Base-by-base conservation (phyloP, 2,888 invertebrate genomes). In the Meteorus cinctellus region DNA sequence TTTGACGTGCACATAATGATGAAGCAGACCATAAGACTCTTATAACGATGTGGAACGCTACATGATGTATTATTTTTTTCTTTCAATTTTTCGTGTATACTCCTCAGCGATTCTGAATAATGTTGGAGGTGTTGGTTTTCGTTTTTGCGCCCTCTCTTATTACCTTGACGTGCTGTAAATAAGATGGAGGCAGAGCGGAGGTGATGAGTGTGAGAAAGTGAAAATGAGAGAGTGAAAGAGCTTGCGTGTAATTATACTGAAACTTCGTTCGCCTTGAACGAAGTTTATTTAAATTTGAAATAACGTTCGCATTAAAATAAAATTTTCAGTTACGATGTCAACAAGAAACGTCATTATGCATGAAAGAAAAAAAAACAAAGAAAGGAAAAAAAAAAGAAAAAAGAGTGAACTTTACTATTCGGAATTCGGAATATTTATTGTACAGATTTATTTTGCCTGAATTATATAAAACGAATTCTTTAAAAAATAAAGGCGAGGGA, bases 91-190 rank as follows among this genome's bases (percentile, higher is more conserved):
- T 27, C 24, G 12, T 24, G 19, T 62, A 31, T 2, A 29, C 4
- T n/a, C 8, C 19, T 8, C 55, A 48, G n/a, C 51, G 16, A 31
- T 51, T 31, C 16, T 29, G 51, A 16, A 34, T 55, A 16, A 51
- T 10, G 19, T 29, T 19, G 29, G 41, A 41, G 55, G 10, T 45
- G 48, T 2, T 51, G 45, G 31, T 24, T 65, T 51, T 72, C 34
- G 24, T 36, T 10, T 51, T 51, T 29, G 65, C 19, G 34, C 48
- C 29, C 34, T 8, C 1, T 16, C 45, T 72, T 63, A 72, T 72
- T 72, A 72, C 65, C 48, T 72, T 45, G 51, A 72, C 14, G 51
- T 51, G 63, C 36, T 72, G 48, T 72, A 31, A 8, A 31, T 63
- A 1, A 63, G 16, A 16, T 59, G 48, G 41, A 51, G 12, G 29